These are phyloP conservation scores for Germaria angustata DNA, from an alignment of 2,888 invertebrate genomes.

Conservation along the genomic window DNA sequence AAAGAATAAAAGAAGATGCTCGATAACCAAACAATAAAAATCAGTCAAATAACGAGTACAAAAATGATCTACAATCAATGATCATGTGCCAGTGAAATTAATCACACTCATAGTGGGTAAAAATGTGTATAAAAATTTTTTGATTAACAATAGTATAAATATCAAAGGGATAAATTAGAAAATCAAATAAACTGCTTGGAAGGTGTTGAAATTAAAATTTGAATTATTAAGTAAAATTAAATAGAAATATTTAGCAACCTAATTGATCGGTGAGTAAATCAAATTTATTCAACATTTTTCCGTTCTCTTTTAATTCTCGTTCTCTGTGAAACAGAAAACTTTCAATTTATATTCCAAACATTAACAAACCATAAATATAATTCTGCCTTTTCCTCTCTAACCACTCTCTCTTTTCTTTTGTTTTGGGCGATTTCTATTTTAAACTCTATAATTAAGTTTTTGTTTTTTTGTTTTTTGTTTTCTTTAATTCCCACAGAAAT, in stretches of 20 bases:
- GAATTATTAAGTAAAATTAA: neutral
- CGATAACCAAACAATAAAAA: constrained; percentile 12
- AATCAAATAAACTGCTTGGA: neutral
- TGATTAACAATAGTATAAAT: neutral
- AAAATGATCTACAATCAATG: neutral
- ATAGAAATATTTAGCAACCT: neutral
- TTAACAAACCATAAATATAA: neutral
- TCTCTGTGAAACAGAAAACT: neutral
- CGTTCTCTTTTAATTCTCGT: neutral
- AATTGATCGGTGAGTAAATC: constrained; percentile 45
- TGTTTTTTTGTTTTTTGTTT: neutral
- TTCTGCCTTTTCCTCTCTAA: neutral
- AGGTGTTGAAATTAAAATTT: constrained; percentile 20
- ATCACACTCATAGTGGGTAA: neutral
- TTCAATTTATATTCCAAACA: neutral
- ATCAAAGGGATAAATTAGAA: neutral
- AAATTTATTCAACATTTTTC: neutral
- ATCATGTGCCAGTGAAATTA: constrained; percentile 8
- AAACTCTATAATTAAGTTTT: neutral
- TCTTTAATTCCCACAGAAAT: constrained; percentile 23
- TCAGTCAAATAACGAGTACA: neutral
- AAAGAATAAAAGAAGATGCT: constrained; percentile 32
- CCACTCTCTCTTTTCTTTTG: neutral
- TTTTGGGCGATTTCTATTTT: constrained; percentile 9
- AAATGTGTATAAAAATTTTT: neutral